phyloP scores from a whole-genome alignment of 2,113 vertebrate species.

The Orycteropus afer region DNA sequence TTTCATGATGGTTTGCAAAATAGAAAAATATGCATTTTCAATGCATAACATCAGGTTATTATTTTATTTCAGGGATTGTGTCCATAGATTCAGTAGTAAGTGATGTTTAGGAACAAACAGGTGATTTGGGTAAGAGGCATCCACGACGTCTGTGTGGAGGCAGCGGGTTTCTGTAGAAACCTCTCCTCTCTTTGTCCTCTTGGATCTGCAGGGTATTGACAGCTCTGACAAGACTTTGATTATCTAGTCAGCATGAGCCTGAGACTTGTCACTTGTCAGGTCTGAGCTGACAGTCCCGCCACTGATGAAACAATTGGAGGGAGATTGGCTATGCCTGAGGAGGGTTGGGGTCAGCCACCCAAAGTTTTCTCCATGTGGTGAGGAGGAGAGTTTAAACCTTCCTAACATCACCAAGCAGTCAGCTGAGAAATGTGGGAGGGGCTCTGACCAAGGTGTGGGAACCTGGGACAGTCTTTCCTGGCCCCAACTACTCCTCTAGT shows the following conservation, averaged over 20 bases:
- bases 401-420: constrained; percentile 71
- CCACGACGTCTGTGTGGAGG: constrained; percentile 85
- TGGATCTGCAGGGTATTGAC: constrained; percentile 95
- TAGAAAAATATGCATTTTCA: constrained; percentile 43
- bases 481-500: background rate
- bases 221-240: constrained; percentile 98
- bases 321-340: constrained; percentile 87
- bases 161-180: constrained; percentile 86
- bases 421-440: constrained; percentile 30
- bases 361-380: constrained; percentile 83
- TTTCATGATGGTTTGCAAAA: constrained; percentile 47
- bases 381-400: constrained; percentile 85
- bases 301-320: constrained; percentile 95
- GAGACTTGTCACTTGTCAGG: constrained; percentile 95
- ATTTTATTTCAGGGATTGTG: constrained; percentile 50
- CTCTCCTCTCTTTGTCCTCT: constrained; percentile 88
- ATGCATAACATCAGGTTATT: constrained; percentile 29
- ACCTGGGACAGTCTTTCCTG: background rate
- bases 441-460: background rate
- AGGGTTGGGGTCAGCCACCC: constrained; percentile 89
- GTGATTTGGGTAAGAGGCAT: constrained; percentile 89
- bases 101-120: constrained; percentile 89
- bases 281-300: constrained; percentile 88
- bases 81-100: constrained; percentile 83
- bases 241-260: constrained; percentile 95